phyloP scores from a whole-genome alignment of 2,888 invertebrate genomes.

The Leptinotarsa haldemani region DNA sequence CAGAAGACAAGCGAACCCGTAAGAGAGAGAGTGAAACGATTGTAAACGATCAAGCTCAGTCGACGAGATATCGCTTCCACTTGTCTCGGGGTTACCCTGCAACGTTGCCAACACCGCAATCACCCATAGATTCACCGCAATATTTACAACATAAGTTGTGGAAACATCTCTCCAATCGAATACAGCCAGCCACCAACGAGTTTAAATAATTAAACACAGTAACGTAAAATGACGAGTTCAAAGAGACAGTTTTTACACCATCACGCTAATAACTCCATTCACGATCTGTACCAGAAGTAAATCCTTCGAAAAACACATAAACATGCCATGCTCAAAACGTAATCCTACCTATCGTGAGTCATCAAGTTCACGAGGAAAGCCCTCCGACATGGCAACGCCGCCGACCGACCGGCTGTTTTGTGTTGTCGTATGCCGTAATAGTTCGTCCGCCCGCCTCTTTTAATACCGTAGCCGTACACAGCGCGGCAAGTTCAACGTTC shows the following conservation, averaged over 20 bases:
- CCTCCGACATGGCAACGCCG: constrained; percentile 42
- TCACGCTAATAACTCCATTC: not conserved
- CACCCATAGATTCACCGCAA: not conserved
- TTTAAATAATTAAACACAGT: not conserved
- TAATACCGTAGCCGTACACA: constrained; percentile 36
- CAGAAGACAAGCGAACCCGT: constrained; percentile 42
- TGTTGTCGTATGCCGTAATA: constrained; percentile 51
- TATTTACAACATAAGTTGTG: not conserved
- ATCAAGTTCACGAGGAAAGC: constrained; percentile 35
- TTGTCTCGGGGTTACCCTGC: constrained; percentile 46
- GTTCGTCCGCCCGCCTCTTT: constrained; percentile 43
- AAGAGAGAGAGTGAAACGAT: constrained; percentile 47
- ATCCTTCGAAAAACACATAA: constrained; percentile 4
- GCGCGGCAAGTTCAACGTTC: constrained; percentile 60
- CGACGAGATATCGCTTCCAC: constrained; percentile 47
- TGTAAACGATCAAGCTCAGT: constrained; percentile 47
- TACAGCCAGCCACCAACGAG: not conserved
- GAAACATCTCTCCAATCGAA: not conserved
- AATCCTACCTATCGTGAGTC: constrained; percentile 26
- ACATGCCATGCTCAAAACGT: constrained; percentile 14
- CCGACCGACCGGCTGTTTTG: constrained; percentile 48
- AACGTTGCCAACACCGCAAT: constrained; percentile 33
- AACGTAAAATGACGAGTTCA: not conserved
- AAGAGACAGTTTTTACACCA: not conserved
- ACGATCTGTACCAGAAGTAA: not conserved